These are phyloP conservation scores for Aleiodes testaceus DNA, from an alignment of 2,888 invertebrate species.

Conservation along the genomic window DNA sequence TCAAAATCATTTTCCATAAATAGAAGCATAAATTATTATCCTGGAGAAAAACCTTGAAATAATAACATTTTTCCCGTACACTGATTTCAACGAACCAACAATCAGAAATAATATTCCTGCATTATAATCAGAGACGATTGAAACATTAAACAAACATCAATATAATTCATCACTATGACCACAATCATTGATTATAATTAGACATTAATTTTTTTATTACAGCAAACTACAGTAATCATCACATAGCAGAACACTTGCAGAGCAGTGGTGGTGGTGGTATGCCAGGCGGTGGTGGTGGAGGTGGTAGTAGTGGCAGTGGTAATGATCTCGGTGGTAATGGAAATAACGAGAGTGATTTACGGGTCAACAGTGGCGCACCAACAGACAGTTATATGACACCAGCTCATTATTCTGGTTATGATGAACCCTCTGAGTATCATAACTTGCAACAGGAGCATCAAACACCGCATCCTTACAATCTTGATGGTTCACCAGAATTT, in stretches of 20 bases:
- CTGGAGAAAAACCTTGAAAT: too few relatives aligned
- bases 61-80: too few relatives aligned
- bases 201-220: slow-evolving; percentile 41
- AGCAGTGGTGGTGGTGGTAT: slow-evolving; percentile 61
- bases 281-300: slow-evolving; percentile 63
- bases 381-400: slow-evolving; percentile 69
- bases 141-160: too few relatives aligned
- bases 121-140: too few relatives aligned
- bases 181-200: background rate
- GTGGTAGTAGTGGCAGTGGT: slow-evolving; percentile 61
- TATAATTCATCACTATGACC: too few relatives aligned
- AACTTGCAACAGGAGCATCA: slow-evolving; percentile 74
- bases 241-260: slow-evolving; percentile 68
- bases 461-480: slow-evolving; percentile 75
- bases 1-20: too few relatives aligned
- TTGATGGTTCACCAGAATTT: slow-evolving; percentile 83
- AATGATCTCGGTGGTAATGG: slow-evolving; percentile 65
- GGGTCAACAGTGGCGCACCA: slow-evolving; percentile 59
- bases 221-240: slow-evolving; percentile 69
- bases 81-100: too few relatives aligned
- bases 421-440: slow-evolving; percentile 76
- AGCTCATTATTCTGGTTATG: slow-evolving; percentile 72
- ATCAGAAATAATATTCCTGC: too few relatives aligned
- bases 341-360: slow-evolving; percentile 66
- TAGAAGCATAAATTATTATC: too few relatives aligned